Conservation (phyloP, 2,113 vertebrate genomes). For the Chaetodon auriga region DNA sequence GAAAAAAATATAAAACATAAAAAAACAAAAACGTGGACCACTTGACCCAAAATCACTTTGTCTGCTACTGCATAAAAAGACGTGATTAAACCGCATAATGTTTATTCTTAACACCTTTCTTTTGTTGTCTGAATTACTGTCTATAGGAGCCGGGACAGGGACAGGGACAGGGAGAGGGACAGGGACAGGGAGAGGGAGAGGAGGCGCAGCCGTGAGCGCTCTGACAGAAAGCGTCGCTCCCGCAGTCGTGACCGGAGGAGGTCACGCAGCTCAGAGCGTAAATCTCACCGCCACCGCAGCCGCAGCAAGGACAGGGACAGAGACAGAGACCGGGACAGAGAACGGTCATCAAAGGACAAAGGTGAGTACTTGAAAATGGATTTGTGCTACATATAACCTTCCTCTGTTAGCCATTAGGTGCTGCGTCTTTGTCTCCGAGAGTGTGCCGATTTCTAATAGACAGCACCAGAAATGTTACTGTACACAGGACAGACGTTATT, state of each 20-base stretch:
- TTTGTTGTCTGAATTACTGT: background rate
- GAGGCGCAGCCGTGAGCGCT: slow-evolving; percentile 91
- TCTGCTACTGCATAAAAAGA: background rate
- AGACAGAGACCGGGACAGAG: slow-evolving; percentile 80
- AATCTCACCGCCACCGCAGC: slow-evolving; percentile 94
- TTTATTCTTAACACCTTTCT: background rate
- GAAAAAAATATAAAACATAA: background rate
- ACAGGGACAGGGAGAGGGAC: slow-evolving; percentile 89
- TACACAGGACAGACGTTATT: background rate
- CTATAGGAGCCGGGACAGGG: slow-evolving; percentile 88
- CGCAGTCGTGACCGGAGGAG: slow-evolving; percentile 92
- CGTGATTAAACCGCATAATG: background rate
- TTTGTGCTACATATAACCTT: background rate
- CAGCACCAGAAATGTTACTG: background rate
- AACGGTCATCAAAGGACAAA: slow-evolving; percentile 61
- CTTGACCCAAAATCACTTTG: background rate
- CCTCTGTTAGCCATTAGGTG: too few species aligned
- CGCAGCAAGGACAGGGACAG: slow-evolving; percentile 91
- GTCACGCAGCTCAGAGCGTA: slow-evolving; percentile 94
- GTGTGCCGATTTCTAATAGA: background rate
- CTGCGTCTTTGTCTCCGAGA: background rate
- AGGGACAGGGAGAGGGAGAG: slow-evolving; percentile 88
- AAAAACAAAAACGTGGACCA: background rate
- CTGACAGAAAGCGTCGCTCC: slow-evolving; percentile 92
- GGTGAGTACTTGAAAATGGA: slow-evolving; percentile 71